A percentile compares a stretch with the other conserved stretches of the same genome.
Evolutionary conservation across 2,888 invertebrate species (phyloP).

Genomic region (Drosophila acutilabella): DNA sequence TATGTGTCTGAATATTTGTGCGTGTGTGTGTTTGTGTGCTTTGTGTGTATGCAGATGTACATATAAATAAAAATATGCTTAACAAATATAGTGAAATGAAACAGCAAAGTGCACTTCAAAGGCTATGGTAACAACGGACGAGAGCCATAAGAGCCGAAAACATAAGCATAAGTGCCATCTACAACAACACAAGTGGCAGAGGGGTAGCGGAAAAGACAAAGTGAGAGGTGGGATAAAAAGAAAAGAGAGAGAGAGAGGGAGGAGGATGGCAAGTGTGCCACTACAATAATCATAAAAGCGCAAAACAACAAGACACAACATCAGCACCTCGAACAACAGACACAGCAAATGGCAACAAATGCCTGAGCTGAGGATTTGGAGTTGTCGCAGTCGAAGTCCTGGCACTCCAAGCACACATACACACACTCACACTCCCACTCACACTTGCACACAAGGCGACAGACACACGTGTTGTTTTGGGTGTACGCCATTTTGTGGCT

Average conservation of each 20-base stretch:
- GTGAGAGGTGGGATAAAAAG: constrained; percentile 23
- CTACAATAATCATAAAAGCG: constrained; percentile 80
- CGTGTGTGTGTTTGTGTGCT: constrained; percentile 16
- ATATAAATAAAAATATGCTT: constrained; percentile 71
- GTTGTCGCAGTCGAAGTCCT: constrained; percentile 50
- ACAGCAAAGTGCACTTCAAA: constrained; percentile 82
- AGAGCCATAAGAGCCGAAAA: constrained; percentile 68
- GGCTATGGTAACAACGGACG: constrained; percentile 58
- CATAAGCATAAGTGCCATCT: constrained; percentile 72
- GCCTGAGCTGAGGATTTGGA: constrained; percentile 56
- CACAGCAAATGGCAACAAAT: constrained; percentile 55
- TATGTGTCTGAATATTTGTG: not conserved
- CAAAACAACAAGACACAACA: constrained; percentile 63
- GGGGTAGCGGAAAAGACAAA: constrained; percentile 18
- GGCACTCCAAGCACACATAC: not conserved
- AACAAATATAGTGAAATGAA: constrained; percentile 76
- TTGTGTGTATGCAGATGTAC: constrained; percentile 29
- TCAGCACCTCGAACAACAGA: constrained; percentile 32
- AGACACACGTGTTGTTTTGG: constrained; percentile 7
- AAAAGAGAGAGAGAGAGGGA: constrained; percentile 7
- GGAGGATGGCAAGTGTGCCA: constrained; percentile 57
- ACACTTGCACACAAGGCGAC: constrained; percentile 6
- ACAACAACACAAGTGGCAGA: constrained; percentile 30
- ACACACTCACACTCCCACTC: not conserved
- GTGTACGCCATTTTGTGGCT: constrained; percentile 40